Evolutionary conservation across 2,797 vertebrate genomes (phyloP).

Genomic region (Gymnoscopelus braueri): DNA sequence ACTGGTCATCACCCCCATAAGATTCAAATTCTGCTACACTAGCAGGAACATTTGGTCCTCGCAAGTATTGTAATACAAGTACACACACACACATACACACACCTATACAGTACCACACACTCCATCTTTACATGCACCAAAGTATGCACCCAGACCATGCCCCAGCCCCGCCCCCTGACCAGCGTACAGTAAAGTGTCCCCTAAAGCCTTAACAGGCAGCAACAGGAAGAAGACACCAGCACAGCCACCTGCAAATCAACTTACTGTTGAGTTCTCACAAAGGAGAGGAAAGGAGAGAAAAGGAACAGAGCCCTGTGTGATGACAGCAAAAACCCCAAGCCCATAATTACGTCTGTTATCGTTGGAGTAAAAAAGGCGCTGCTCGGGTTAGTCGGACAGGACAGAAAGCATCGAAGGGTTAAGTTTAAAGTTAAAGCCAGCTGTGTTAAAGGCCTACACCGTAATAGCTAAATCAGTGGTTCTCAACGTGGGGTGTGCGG

Average conservation of each 20-base stretch:
- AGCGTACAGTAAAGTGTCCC: too few relatives aligned
- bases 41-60: too few relatives aligned
- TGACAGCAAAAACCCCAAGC: conserved; percentile 40
- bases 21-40: too few relatives aligned
- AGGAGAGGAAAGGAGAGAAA: neutral
- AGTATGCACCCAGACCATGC: too few relatives aligned
- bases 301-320: conserved; percentile 43
- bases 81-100: conserved; percentile 11
- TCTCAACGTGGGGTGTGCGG: too few relatives aligned
- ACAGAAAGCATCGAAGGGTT: conserved; percentile 37
- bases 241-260: conserved; percentile 55
- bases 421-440: conserved; percentile 18
- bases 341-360: conserved; percentile 51
- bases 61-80: too few relatives aligned
- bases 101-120: conserved; percentile 6
- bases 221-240: too few relatives aligned
- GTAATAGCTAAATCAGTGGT: too few relatives aligned
- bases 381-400: conserved; percentile 54
- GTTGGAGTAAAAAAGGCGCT: conserved; percentile 42
- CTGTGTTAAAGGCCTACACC: conserved; percentile 37
- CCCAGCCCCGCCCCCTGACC: too few relatives aligned
- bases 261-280: conserved; percentile 41
- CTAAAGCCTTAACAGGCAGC: too few relatives aligned
- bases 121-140: too few relatives aligned
- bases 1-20: too few relatives aligned